These are phyloP conservation scores for Macrobrachium nipponense DNA, from an alignment of 1,140 invertebrate species.

Conservation along the genomic window DNA sequence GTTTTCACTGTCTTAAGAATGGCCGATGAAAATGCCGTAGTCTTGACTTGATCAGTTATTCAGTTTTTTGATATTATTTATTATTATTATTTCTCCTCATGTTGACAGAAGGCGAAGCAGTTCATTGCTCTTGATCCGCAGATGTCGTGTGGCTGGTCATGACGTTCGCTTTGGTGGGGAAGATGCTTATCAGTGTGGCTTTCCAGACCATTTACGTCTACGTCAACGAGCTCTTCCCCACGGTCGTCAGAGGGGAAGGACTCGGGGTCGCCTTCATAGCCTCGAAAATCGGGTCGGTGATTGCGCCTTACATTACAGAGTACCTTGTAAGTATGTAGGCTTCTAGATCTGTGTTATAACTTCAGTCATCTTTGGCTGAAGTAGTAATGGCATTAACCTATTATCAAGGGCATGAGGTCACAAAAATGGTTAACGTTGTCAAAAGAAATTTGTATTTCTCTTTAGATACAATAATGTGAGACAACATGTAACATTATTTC, in stretches of 20 bases:
- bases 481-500: too few relatives aligned
- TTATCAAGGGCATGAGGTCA: too few relatives aligned
- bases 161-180: constrained; percentile 17
- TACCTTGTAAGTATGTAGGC: background rate
- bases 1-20: too few relatives aligned
- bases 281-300: constrained; percentile 81
- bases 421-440: too few relatives aligned
- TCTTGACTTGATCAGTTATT: too few relatives aligned
- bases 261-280: constrained; percentile 82
- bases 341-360: too few relatives aligned
- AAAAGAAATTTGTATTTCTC: too few relatives aligned
- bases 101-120: too few relatives aligned
- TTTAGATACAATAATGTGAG: too few relatives aligned
- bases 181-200: background rate
- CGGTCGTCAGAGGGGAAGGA: constrained; percentile 83
- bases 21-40: too few relatives aligned
- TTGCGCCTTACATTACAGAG: constrained; percentile 73
- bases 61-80: background rate
- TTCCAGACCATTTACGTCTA: constrained; percentile 71
- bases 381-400: too few relatives aligned
- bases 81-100: background rate
- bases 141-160: constrained; percentile 22
- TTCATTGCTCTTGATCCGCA: background rate
- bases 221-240: constrained; percentile 86
- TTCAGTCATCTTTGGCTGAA: too few relatives aligned